These are phyloP conservation scores for Acrocyrtus sp. DNA, from an alignment of 2,888 invertebrate genomes.

Conservation along the genomic window DNA sequence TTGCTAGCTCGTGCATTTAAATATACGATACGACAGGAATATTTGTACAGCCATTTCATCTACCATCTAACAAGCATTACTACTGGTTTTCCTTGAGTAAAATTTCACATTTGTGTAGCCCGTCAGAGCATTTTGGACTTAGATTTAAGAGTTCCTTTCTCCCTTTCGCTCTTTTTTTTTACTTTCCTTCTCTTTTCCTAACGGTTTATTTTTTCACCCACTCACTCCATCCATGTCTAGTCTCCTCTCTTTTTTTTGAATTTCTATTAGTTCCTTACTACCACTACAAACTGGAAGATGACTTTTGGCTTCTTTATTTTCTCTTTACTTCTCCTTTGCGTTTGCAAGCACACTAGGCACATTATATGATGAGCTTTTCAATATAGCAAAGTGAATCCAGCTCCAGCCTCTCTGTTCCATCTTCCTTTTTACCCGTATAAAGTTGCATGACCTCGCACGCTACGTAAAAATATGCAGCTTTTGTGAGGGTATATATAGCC, in stretches of 20 bases:
- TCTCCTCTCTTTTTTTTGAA: conserved; percentile 21
- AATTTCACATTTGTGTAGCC: conserved; percentile 51
- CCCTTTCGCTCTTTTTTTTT: conserved; percentile 39
- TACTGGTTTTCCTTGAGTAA: conserved; percentile 41
- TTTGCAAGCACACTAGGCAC: too few relatives aligned
- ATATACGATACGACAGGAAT: conserved; percentile 55
- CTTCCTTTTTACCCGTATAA: too few relatives aligned
- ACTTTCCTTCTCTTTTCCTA: conserved; percentile 38
- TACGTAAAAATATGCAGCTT: too few relatives aligned
- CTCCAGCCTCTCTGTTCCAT: too few relatives aligned
- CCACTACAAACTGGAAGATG: conserved; percentile 39
- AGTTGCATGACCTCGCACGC: too few relatives aligned
- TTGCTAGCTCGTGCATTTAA: conserved; percentile 47
- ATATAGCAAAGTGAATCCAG: too few relatives aligned
- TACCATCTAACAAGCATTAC: conserved; percentile 51
- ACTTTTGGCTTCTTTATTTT: conserved; percentile 48
- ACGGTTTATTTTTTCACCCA: too few relatives aligned
- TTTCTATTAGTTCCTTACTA: conserved; percentile 49
- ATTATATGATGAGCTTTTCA: neutral
- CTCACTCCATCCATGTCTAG: too few relatives aligned
- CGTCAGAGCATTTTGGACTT: conserved; percentile 52
- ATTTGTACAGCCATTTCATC: conserved; percentile 53
- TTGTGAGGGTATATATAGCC: too few relatives aligned
- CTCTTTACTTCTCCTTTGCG: conserved; percentile 28
- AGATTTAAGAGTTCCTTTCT: conserved; percentile 43